Conservation (phyloP, 2,888 invertebrate genomes). For the Luperina nickerlii region DNA sequence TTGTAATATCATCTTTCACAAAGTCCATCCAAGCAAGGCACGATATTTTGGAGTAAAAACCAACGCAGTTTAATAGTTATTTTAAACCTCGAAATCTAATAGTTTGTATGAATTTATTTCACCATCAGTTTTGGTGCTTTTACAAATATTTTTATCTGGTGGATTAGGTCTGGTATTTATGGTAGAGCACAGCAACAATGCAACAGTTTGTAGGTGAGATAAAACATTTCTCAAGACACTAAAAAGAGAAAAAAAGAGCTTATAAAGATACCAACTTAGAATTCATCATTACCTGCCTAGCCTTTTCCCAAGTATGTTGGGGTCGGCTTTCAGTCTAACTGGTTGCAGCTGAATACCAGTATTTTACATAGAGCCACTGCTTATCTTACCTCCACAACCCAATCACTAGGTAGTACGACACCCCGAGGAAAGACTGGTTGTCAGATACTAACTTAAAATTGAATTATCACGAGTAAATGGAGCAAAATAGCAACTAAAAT, state of each 20-base stretch:
- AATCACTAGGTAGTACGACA: no score
- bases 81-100: not conserved
- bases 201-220: not conserved
- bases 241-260: not conserved
- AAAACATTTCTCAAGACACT: not conserved
- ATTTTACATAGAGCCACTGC: no score
- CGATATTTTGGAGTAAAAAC: not conserved
- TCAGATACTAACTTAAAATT: not conserved
- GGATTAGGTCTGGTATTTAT: slow-evolving; percentile 8
- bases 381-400: no score
- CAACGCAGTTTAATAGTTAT: not conserved
- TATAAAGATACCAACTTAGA: not conserved
- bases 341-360: no score
- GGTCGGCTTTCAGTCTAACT: no score
- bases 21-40: no score
- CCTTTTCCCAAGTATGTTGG: no score
- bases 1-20: no score
- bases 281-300: no score
- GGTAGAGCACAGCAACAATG: not conserved
- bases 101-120: slow-evolving; percentile 27
- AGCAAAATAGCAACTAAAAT: not conserved
- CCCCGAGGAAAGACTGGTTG: no score
- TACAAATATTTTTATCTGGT: slow-evolving; percentile 12
- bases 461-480: not conserved
- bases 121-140: slow-evolving; percentile 2